Evolutionary conservation across 2,888 invertebrate genomes (phyloP).

Genomic region (Notodonta dromedarius): DNA sequence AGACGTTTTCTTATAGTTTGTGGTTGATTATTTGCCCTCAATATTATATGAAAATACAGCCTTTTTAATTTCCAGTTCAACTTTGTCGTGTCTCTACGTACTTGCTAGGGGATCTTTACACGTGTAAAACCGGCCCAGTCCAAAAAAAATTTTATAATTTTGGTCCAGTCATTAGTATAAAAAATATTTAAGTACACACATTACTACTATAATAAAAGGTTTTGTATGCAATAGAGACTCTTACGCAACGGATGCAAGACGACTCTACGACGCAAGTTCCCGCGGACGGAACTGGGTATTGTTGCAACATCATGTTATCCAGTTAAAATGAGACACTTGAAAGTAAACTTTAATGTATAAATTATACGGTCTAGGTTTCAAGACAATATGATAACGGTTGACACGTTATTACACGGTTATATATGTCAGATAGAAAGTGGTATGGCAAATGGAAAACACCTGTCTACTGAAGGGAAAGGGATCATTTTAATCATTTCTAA

Average conservation of each 20-base stretch:
- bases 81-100: too few species aligned
- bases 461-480: conserved; percentile 48
- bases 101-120: too few species aligned
- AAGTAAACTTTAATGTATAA: neutral
- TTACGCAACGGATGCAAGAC: conserved; percentile 54
- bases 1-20: too few species aligned
- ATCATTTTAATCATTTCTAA: conserved; percentile 38
- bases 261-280: conserved; percentile 40
- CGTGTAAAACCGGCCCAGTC: too few species aligned
- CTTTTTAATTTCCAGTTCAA: too few species aligned
- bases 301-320: neutral
- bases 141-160: too few species aligned
- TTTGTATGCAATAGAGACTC: conserved; percentile 16
- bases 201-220: neutral
- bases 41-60: too few species aligned
- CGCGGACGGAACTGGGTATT: conserved; percentile 47
- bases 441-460: conserved; percentile 34
- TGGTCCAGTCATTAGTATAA: too few species aligned
- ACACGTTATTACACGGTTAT: neutral
- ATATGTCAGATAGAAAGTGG: conserved; percentile 53
- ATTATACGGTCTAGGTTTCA: neutral
- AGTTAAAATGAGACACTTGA: neutral
- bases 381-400: neutral
- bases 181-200: neutral
- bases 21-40: too few species aligned